phyloP scores from a whole-genome alignment of 2,797 vertebrate species.

The Parauchenoglanis ngamensis region DNA sequence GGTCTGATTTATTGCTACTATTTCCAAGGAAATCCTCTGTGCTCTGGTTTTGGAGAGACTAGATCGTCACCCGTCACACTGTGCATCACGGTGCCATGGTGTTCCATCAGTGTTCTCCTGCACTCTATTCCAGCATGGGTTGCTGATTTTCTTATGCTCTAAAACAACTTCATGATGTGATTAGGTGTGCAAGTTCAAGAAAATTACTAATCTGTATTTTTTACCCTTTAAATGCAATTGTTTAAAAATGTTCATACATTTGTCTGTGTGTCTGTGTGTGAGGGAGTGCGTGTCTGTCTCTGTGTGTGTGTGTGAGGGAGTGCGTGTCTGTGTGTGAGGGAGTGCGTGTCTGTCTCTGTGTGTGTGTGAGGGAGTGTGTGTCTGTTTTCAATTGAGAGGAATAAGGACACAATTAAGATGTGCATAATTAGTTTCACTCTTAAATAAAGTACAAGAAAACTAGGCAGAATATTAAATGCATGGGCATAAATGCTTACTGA shows the following conservation, averaged over 20 bases:
- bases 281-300: no score
- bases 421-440: conserved; percentile 16
- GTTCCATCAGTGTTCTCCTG: background rate
- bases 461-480: conserved; percentile 3
- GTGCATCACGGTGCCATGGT: background rate
- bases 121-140: background rate
- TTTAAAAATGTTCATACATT: background rate
- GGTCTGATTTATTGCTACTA: conserved; percentile 10
- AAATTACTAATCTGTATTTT: background rate
- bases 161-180: background rate
- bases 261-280: no score
- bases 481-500: background rate
- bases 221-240: background rate
- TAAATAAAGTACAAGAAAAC: background rate
- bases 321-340: no score
- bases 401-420: conserved; percentile 14
- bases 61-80: background rate
- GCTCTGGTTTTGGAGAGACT: conserved; percentile 2
- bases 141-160: background rate
- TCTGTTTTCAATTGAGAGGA: background rate
- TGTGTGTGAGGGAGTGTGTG: no score
- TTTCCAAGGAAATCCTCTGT: background rate
- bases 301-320: no score
- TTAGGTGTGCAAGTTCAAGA: background rate
- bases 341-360: no score